Evolutionary conservation across 1,140 invertebrate species (phyloP), one percentile per base, ranked within the genome.

Genomic region (Drosophila tristis): DNA sequence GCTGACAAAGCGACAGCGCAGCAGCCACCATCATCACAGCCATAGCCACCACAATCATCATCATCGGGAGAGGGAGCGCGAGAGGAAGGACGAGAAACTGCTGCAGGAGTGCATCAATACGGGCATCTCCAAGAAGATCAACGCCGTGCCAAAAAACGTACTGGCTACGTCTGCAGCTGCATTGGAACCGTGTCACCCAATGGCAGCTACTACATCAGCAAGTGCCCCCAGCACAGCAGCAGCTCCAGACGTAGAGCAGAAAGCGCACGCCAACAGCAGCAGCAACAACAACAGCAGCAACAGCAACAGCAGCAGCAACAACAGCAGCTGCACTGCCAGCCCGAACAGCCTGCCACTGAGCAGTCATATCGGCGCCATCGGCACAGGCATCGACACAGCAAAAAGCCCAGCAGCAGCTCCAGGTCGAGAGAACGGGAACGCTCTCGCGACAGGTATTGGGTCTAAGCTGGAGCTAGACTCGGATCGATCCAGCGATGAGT

Each of bases 101-200:
- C 48, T 92, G 49, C 63, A 92, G 84, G 81, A 92, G 74, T 92
- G 91, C 70, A 92, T 92, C 25, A 92, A 84, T 54, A 91, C 90
- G 8, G 91, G 91, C 55, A 92, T 92, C 43, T 78, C 80, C 20
- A 92, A 91, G 68, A 92, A 90, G 63, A 87, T 84, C 49, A 90
- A 31, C 66, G 70, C 72, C 43, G 56, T 79, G 91, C 90, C 93
- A 94, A 94, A 94, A 93, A 94, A 94, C 93, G 93, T 78, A 92
- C 92, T 86, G 91, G 93, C 84, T 93, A 93, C 92, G 93, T 93
- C 92, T 93, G 93, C 92, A 92, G 92, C 92, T 93, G 92, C 80
- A 80, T 92, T 81, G 91, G 93, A 92, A 81, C 80, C 80, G 78
- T 86, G 75, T 84, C 78, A 76, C 75, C 79, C 79, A 80, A 80